A percentile compares a stretch with the other conserved stretches of the same genome.
phyloP scores from a whole-genome alignment of 2,797 vertebrate genomes.

The Menidia menidia region DNA sequence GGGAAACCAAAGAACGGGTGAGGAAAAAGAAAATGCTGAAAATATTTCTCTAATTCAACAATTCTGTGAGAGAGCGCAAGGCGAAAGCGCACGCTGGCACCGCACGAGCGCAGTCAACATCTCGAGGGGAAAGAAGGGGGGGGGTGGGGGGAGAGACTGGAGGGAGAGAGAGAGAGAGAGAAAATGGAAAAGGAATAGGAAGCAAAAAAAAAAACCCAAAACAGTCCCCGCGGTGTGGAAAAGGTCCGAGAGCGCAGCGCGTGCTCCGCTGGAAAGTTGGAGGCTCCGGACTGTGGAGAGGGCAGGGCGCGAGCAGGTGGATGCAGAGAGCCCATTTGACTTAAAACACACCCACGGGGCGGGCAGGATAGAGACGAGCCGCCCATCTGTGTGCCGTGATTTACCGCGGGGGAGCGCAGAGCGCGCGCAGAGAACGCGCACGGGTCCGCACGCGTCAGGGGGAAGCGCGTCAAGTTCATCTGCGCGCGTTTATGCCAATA shows the following conservation, averaged over 20 bases:
- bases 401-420: constrained; percentile 16
- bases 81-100: constrained; percentile 13
- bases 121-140: constrained; percentile 31
- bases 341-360: constrained; percentile 80
- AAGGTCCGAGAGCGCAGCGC: constrained; percentile 55
- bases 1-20: constrained; percentile 2
- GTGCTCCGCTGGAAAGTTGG: constrained; percentile 65
- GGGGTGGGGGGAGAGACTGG: background rate
- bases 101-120: constrained; percentile 52
- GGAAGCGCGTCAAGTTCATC: too few relatives aligned
- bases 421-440: background rate
- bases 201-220: constrained; percentile 43
- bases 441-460: background rate
- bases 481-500: too few relatives aligned
- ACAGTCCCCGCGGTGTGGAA: constrained; percentile 53
- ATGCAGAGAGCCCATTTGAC: constrained; percentile 70
- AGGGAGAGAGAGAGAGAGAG: background rate
- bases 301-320: constrained; percentile 83
- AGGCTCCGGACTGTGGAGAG: constrained; percentile 68
- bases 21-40: background rate
- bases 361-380: constrained; percentile 69
- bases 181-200: constrained; percentile 24
- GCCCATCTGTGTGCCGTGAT: constrained; percentile 55
- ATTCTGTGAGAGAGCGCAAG: constrained; percentile 26
- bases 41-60: constrained; percentile 41